These are phyloP conservation scores for Epinotia demarniana DNA, from an alignment of 2,888 invertebrate species.

Conservation along the genomic window DNA sequence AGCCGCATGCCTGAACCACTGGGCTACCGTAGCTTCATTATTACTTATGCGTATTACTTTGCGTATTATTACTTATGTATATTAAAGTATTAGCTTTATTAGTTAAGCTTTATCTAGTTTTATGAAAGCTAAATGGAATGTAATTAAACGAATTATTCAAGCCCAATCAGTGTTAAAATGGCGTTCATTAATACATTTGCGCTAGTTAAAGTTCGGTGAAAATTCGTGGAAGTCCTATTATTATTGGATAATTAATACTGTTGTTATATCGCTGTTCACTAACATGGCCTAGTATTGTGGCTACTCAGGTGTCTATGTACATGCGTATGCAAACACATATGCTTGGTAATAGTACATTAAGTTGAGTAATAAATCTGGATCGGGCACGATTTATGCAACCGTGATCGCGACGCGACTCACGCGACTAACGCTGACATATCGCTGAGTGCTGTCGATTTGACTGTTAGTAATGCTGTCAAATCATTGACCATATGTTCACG, in stretches of 20 bases:
- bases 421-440: slow-evolving; percentile 17
- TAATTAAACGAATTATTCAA: slow-evolving; percentile 12
- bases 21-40: too few species aligned
- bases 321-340: background rate
- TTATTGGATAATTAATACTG: background rate
- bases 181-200: background rate
- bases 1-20: too few species aligned
- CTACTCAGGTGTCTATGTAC: background rate
- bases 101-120: background rate
- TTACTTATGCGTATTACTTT: too few species aligned
- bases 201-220: slow-evolving; percentile 4
- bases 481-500: background rate
- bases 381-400: slow-evolving; percentile 3
- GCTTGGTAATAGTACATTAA: slow-evolving; percentile 11
- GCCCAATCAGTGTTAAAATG: background rate
- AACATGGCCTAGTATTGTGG: background rate
- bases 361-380: slow-evolving; percentile 8
- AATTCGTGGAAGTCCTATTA: slow-evolving; percentile 2
- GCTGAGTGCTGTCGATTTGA: slow-evolving; percentile 11
- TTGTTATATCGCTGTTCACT: too few species aligned
- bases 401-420: background rate
- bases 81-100: too few species aligned
- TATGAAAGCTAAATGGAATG: background rate
- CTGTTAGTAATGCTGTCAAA: slow-evolving; percentile 16
- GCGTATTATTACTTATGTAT: too few species aligned